Evolutionary conservation across 2,888 invertebrate species (phyloP), one percentile per base, ranked within the genome.

Genomic region (Laothoe populi): DNA sequence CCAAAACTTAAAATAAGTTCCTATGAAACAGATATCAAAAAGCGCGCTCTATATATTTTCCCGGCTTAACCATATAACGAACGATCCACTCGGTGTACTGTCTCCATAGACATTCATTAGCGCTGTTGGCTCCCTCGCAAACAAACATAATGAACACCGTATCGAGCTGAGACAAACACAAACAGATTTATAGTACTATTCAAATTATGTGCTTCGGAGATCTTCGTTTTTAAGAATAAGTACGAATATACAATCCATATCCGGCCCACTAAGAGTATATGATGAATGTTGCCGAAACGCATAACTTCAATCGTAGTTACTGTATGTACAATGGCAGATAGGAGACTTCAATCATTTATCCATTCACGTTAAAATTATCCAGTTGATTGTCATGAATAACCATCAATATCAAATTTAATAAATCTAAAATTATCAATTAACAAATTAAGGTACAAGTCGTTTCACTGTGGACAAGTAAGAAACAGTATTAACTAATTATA

Each of bases 1-100:
- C 83, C 92, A 92, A 92, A 92, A 92, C 92, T 87, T 88, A 92
- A 90, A 92, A 92, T 92, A 92, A 92, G 92, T 90, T 81, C 77
- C 79, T 84, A 84, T 79, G 83, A 84, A 87, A 86, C 84, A 77
- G 79, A 78, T 79, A 75, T 75, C 70, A 81, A 73, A 78, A 81
- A 81, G 78, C 80, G 70, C 72, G 69, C 70, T 71, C 71, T 77
- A 77, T 73, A 75, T 70, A n/a, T 72, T 78, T 31, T 68, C 69
- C 72, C 68, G 68, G 69, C 59, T 60, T 38, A 44, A 26, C 23
- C 42, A 42, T 49, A 59, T 44, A 19, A 48, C 31, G 31, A 19
- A 31, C 53, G 31, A 59, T 46, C 48, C 46, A 40, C 57, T 68
- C 66, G 73, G 72, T 73, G 72, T 71, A 70, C 74, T 77, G 81